These are phyloP conservation scores for Cheilosia grossa DNA, from an alignment of 2,888 invertebrate species.

Conservation along the genomic window DNA sequence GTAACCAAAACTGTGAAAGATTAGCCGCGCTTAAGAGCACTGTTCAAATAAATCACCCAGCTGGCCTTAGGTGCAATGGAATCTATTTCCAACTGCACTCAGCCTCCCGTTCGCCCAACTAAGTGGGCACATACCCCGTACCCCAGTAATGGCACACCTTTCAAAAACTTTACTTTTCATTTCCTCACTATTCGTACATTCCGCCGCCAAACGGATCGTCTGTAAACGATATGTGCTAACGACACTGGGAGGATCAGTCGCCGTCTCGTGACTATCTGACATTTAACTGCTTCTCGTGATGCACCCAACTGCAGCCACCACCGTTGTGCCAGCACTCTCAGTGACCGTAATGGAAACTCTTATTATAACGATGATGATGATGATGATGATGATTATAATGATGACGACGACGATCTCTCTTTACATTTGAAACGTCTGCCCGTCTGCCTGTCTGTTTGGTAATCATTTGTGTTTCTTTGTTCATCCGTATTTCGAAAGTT, in stretches of 20 bases:
- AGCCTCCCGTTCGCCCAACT: background rate
- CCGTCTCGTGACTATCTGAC: constrained; percentile 31
- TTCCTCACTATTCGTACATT: background rate
- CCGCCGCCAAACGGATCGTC: background rate
- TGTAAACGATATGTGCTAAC: too few relatives aligned
- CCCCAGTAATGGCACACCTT: background rate
- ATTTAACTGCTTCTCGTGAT: constrained; percentile 12
- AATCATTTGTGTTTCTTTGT: background rate
- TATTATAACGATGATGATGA: too few relatives aligned
- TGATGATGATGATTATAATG: background rate
- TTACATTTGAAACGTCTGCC: constrained; percentile 4
- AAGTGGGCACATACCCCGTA: background rate
- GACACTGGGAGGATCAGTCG: too few relatives aligned
- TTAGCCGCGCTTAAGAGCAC: too few relatives aligned
- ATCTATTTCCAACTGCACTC: background rate
- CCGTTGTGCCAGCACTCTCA: background rate
- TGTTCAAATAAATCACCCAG: too few relatives aligned
- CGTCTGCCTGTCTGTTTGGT: background rate
- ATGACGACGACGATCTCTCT: constrained; percentile 13
- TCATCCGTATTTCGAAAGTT: constrained; percentile 25
- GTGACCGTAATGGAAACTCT: constrained; percentile 10
- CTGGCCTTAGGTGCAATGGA: too few relatives aligned
- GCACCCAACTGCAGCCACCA: constrained; percentile 37
- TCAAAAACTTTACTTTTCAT: background rate
- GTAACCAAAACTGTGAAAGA: too few relatives aligned